phyloP scores from a whole-genome alignment of 2,113 vertebrate species.

The Onychostruthus taczanowskii region DNA sequence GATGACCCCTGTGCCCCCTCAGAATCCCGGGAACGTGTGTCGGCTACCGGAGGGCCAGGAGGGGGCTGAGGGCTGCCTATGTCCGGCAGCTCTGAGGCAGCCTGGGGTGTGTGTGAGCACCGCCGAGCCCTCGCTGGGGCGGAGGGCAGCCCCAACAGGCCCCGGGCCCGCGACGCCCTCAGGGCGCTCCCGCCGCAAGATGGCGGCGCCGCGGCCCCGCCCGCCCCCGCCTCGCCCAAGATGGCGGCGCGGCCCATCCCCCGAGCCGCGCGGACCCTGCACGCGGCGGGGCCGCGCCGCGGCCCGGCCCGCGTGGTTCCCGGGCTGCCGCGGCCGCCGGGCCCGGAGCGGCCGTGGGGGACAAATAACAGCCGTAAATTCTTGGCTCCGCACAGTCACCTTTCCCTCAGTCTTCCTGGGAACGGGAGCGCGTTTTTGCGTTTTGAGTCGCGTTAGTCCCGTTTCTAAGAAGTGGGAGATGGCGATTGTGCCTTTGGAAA shows the following conservation, averaged over 20 bases:
- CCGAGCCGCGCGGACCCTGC: too few relatives aligned
- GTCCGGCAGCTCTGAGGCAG: accelerated
- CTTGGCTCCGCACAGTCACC: not conserved
- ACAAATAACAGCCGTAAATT: accelerated
- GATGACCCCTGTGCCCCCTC: accelerated
- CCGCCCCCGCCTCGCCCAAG: too few relatives aligned
- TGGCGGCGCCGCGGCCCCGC: too few relatives aligned
- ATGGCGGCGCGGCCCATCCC: too few relatives aligned
- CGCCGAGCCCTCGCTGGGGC: accelerated
- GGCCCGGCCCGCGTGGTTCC: not conserved
- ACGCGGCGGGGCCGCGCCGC: too few relatives aligned
- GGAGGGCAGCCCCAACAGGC: accelerated
- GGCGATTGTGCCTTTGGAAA: not conserved
- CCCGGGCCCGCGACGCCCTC: accelerated
- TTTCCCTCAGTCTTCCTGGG: accelerated
- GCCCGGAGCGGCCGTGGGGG: accelerated
- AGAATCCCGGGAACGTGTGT: accelerated
- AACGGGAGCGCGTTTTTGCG: accelerated
- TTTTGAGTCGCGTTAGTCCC: not conserved
- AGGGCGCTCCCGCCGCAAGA: too few relatives aligned
- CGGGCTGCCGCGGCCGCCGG: not conserved
- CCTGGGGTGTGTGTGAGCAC: accelerated
- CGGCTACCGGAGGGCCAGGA: not conserved
- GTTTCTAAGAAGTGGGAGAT: not conserved
- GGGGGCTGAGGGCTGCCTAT: accelerated